These are phyloP conservation scores for Rhyacichthys aspro DNA, from an alignment of 2,797 vertebrate species.

Conservation along the genomic window DNA sequence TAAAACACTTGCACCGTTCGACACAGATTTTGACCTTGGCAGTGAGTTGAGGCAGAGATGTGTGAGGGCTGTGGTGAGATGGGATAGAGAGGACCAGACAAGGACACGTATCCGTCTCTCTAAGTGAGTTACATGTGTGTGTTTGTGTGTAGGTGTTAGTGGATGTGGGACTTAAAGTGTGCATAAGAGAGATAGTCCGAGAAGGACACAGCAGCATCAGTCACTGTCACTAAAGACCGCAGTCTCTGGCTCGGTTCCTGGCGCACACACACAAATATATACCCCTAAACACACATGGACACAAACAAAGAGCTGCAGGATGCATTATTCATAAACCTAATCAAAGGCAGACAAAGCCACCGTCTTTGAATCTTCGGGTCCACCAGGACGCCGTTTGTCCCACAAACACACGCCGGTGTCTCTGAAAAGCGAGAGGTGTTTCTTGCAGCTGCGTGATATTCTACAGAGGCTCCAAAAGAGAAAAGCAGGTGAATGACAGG, in stretches of 20 bases:
- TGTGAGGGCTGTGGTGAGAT: slow-evolving; percentile 31
- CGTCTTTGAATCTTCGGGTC: slow-evolving; percentile 52
- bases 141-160: slow-evolving; percentile 10
- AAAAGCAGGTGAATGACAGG: slow-evolving; percentile 36
- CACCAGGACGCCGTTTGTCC: slow-evolving; percentile 44
- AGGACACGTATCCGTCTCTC: slow-evolving; percentile 49
- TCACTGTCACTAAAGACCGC: slow-evolving; percentile 71
- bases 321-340: slow-evolving; percentile 71
- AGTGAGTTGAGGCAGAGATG: slow-evolving; percentile 4
- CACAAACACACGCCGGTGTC: slow-evolving; percentile 18
- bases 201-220: slow-evolving; percentile 65
- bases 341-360: slow-evolving; percentile 68
- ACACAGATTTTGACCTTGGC: slow-evolving; percentile 42
- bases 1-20: slow-evolving; percentile 21
- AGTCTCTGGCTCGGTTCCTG: slow-evolving; percentile 63
- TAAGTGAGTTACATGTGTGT: slow-evolving; percentile 25
- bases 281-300: slow-evolving; percentile 27
- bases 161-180: slow-evolving; percentile 10
- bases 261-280: slow-evolving; percentile 10
- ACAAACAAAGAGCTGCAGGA: slow-evolving; percentile 48
- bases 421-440: slow-evolving; percentile 27
- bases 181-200: slow-evolving; percentile 21
- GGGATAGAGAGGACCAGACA: slow-evolving; percentile 32
- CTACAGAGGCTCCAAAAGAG: slow-evolving; percentile 34
- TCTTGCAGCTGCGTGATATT: slow-evolving; percentile 38